Conservation (phyloP, 2,797 vertebrate species). For the Tadarida brasiliensis region DNA sequence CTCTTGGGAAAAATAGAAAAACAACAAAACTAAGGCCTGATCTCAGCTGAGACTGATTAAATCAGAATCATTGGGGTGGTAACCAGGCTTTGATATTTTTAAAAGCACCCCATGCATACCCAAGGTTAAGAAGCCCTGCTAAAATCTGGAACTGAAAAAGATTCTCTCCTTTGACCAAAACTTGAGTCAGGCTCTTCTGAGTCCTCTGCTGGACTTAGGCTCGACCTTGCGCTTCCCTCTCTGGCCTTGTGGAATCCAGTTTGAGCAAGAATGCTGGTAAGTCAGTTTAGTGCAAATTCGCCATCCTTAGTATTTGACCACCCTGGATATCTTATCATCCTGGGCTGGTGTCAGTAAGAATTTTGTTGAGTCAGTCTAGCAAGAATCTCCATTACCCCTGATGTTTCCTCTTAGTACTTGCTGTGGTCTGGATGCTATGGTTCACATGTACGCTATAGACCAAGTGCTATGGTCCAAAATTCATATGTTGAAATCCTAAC, state of each 20-base stretch:
- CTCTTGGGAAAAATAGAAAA: neutral
- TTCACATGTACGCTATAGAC: neutral
- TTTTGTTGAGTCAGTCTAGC: neutral
- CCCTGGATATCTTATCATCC: neutral
- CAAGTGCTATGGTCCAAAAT: neutral
- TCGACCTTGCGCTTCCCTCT: neutral
- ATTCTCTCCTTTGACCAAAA: neutral
- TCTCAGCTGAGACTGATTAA: neutral
- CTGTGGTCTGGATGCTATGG: neutral
- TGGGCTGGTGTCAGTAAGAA: neutral
- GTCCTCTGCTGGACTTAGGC: neutral
- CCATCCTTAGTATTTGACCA: neutral
- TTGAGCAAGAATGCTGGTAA: neutral
- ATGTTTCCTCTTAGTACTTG: neutral
- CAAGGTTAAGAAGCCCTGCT: neutral
- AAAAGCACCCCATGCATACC: neutral
- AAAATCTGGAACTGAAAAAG: neutral
- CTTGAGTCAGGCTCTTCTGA: neutral
- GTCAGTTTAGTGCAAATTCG: neutral
- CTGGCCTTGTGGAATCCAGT: neutral
- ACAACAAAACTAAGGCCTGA: neutral
- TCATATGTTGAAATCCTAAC: neutral
- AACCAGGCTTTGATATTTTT: neutral
- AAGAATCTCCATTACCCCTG: neutral
- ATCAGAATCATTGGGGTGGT: neutral